Conservation (phyloP, 2,113 vertebrate genomes). For the Cebus imitator region DNA sequence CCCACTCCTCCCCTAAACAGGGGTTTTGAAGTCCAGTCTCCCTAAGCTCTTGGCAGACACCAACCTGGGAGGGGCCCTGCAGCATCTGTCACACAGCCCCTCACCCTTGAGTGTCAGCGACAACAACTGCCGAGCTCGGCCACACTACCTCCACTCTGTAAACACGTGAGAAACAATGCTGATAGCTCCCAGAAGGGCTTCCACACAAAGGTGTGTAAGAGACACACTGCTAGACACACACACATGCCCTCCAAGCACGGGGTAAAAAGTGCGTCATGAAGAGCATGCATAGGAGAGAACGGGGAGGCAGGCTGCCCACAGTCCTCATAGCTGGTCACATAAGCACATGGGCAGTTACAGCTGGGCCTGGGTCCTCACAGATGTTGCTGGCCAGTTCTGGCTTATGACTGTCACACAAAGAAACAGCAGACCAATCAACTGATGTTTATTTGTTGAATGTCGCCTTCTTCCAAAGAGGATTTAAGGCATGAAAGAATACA, state of each 20-base stretch:
- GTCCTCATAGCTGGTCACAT: not conserved
- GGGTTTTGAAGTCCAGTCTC: slow-evolving; percentile 22
- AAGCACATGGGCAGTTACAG: not conserved
- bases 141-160: not conserved
- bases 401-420: not conserved
- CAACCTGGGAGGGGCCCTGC: not conserved
- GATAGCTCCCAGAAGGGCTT: not conserved
- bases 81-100: not conserved
- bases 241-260: rapidly evolving
- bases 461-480: not conserved
- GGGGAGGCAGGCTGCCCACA: not conserved
- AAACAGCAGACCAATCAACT: not conserved
- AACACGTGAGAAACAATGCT: not conserved
- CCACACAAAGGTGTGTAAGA: not conserved
- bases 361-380: not conserved
- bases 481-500: not conserved
- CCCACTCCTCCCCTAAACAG: not conserved
- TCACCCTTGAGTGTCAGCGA: not conserved
- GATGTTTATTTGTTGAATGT: not conserved
- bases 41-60: not conserved
- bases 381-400: not conserved
- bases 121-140: not conserved
- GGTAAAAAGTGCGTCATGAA: not conserved
- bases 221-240: not conserved
- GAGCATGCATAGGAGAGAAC: rapidly evolving